Evolutionary conservation across 1,140 invertebrate species (phyloP), one percentile per base, ranked within the genome.

Genomic region (Drosophila truncata): DNA sequence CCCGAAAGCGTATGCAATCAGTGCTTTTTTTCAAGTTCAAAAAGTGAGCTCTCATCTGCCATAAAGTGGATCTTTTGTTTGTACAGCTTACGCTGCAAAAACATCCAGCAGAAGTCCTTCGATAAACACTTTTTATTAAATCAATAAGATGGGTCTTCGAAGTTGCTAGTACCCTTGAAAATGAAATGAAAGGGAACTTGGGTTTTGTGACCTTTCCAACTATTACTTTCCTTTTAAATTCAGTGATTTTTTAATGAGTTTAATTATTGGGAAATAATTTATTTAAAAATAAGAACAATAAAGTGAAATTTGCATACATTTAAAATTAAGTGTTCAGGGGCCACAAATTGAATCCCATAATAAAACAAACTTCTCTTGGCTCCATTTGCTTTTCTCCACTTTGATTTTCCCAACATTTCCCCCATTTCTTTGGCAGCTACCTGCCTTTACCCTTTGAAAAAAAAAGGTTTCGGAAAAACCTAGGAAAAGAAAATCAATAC

Each of bases 401-500:
- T 25, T 18, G 55, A 16, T 66, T 71, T 70, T 69, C 52, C 54
- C 49, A 47, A 41, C 44, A 44, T 27, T 41, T 20, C 33, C 55
- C 54, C 39, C 61, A 44, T 62, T 63, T 67, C 42, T 20, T 23
- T 3, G 18, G 14, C 39, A 14, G 16, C 52, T 54, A 54, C 25
- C 42, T 46, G 27, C 27, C 23, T 42, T 13, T 18, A 16, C 18
- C 31, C 25, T 33, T 33, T 47, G 14, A 11, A n/a, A 14, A 13
- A 33, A 55, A 39, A 58, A 23, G 25, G 55, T 33, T 54, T 39
- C 33, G 47, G 20, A 33, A 35, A 75, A 62, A 44, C 13, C 54
- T 13, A 35, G 44, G 63, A 49, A 58, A 76, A 90, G 77, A 88
- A 90, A 87, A 87, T 74, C 85, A 80, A 75, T 80, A 86, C 81